Base-by-base conservation (phyloP, 1,140 invertebrate species). In the Dendrolimus punctatus region DNA sequence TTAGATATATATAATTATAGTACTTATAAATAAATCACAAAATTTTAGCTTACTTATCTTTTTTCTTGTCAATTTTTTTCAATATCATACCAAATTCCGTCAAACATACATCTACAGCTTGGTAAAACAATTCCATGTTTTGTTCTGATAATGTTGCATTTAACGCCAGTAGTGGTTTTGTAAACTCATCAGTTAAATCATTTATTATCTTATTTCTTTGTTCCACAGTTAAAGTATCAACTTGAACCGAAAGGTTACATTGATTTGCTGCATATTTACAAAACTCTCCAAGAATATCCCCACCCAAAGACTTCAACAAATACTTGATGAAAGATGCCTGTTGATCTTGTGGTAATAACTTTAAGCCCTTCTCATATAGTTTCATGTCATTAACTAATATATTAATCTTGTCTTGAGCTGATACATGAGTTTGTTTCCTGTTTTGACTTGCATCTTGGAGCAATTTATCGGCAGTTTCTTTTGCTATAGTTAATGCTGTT, bases 351-450 rank as follows among this genome's bases (percentile, higher is more conserved):
- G 88, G 75, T 8, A 91, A 86, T 53, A 89, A 78, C 76, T 95
- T 96, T 0, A 96, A 85, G 5, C 94, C 95, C 82, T 96, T 97
- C 53, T 97, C 94, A 87, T 95, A 98, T 10, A 97, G 83, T 60
- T 91, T 90, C 39, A 96, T 91, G 73, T 96, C 95, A 47, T 90
- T 90, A 9, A 93, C 87, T 7, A 96, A 76, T 10, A 91, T 88
- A 73, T 95, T 94, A 1, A 98, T 81, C 72, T 93, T 94, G 55
- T 98, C 94, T 84, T 96, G 94, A 38, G 95, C 76, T 45, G 95
- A 92, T 23, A 90, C 91, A 69, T 95, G 93, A 1, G 92, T 93
- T 79, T 95, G 94, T 45, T 93, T 88, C 62, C 93, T 80, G 75
- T 89, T 90, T 70, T 91, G 88, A 46, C 90, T 90, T 39, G 89